Evolutionary conservation across 2,797 vertebrate species (phyloP), one percentile per base, ranked within the genome.

Genomic region (Molossus molossus): DNA sequence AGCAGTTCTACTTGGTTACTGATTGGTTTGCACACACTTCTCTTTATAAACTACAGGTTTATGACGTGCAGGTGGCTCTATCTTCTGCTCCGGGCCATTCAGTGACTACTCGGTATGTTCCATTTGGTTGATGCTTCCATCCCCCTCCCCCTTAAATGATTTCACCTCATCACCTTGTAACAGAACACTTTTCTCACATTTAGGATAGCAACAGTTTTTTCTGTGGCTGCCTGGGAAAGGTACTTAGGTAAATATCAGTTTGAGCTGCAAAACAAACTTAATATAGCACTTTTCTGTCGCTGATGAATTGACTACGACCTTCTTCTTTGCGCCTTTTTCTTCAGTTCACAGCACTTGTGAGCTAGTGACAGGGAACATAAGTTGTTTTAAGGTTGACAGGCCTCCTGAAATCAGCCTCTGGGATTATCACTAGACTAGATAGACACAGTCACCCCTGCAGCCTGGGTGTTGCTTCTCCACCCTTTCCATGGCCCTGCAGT

Each of bases 311-410:
- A 55, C 1, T 60, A 4, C 48, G 20, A 75, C 18, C 25, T 79
- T 27, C n/a, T 82, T 29, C 73, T 65, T 55, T 17, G 25, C 20
- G 69, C 3, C 3, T 29, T 58, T 50, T 48, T 40, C 21, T 29
- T 45, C 18, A 75, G 67, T 58, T 77, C 70, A 37, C 33, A 60
- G 80, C 37, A 77, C 67, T 33, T 57, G 53, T 87, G 75, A 92
- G 58, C 17, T 64, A 85, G 10, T 64, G 79, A 80, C 79, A 40
- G 73, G 72, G 65, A 76, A 95, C 93, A 72, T 87, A 55, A 58
- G 76, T 75, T 89, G 79, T 75, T 92, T 90, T 93, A 77, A 87
- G 67, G 50, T 65, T 85, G 76, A 62, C n/a, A 87, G 23, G 45
- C 9, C 80, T 80, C 48, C n/a, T 62, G 55, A 90, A 81, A 50